Base-by-base conservation (phyloP, 2,888 invertebrate genomes). In the Steromphala cineraria region DNA sequence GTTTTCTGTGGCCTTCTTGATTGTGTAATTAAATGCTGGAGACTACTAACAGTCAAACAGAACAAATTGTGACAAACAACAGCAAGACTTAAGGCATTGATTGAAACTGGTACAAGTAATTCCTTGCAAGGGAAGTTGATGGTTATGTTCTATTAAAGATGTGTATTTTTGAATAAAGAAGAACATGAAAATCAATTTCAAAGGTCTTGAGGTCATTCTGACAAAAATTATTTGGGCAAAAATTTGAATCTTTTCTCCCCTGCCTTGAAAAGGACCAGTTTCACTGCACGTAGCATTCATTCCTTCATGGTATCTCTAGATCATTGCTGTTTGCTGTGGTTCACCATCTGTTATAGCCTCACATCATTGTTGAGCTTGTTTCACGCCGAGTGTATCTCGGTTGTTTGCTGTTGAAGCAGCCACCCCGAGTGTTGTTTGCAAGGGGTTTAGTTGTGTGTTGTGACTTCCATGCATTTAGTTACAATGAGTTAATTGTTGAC, bases 251-350 rank as follows among this genome's bases (percentile, higher is more conserved):
- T 62, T 13, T 62, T 10, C n/a, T n/a, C 62, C 17, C 15, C 21
- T 62, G 62, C 62, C 62, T 28, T 62, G 62, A 62, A 24, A 56
- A 13, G 8, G 62, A 62, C 62, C 15, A 28, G 24, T 19, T 71
- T 36, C 17, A 71, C 36, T 40, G 71, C 71, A 71, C 40, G 71
- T 71, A 71, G 71, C 71, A 17, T 71, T 71, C 71, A 28, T 71
- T 71, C 71, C 56, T 10, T 56, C 24, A 5, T 56, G 19, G 56
- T 56, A 56, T 56, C 19, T 17, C 36, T 71, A 36, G 31, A 31
- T 71, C 71, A 71, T 40, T 40, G 40, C 71, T 31, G 71, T 71
- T 71, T 71, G 71, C 71, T 71, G 71, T 71, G 71, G 40, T 36
- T 71, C 71, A 71, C 71, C 28, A 71, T 71, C 36, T 71, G 31